These are phyloP conservation scores for Carposina sasakii DNA, from an alignment of 1,140 invertebrate genomes.

Conservation along the genomic window DNA sequence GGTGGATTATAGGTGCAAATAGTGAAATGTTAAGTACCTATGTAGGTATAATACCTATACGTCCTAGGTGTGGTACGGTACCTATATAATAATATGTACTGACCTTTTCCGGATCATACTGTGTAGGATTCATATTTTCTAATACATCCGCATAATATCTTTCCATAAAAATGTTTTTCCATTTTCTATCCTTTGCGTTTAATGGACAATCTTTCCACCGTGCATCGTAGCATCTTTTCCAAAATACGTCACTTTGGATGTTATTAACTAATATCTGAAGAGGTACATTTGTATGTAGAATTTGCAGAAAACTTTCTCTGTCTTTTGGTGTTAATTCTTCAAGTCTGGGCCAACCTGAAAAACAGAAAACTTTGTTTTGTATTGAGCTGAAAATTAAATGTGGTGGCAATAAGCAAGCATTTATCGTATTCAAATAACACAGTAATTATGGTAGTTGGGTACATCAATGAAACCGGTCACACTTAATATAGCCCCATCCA, in stretches of 20 bases:
- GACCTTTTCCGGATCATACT: conserved; percentile 70
- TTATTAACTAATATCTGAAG: conserved; percentile 61
- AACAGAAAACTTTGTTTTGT: conserved; percentile 16
- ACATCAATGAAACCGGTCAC: too few species aligned
- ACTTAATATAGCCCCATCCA: too few species aligned
- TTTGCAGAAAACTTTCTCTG: conserved; percentile 59
- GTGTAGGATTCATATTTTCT: conserved; percentile 66
- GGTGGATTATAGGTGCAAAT: too few species aligned
- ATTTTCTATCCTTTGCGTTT: conserved; percentile 44
- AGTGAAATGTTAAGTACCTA: too few species aligned
- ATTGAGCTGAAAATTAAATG: too few species aligned
- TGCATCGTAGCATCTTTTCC: conserved; percentile 61
- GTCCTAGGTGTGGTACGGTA: too few species aligned
- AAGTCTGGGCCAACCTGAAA: conserved; percentile 44
- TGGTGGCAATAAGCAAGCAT: too few species aligned
- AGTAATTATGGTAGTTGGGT: too few species aligned
- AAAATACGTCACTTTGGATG: conserved; percentile 68
- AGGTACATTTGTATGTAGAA: conserved; percentile 58
- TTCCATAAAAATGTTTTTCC: conserved; percentile 68
- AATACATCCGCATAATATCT: conserved; percentile 60
- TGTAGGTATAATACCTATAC: too few species aligned
- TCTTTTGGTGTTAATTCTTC: conserved; percentile 57
- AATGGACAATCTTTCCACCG: conserved; percentile 52
- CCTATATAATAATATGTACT: too few species aligned
- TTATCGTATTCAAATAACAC: too few species aligned